Evolutionary conservation across 2,888 invertebrate genomes (phyloP), one percentile per base, ranked within the genome.

Genomic region (Epistrophe grossulariae): DNA sequence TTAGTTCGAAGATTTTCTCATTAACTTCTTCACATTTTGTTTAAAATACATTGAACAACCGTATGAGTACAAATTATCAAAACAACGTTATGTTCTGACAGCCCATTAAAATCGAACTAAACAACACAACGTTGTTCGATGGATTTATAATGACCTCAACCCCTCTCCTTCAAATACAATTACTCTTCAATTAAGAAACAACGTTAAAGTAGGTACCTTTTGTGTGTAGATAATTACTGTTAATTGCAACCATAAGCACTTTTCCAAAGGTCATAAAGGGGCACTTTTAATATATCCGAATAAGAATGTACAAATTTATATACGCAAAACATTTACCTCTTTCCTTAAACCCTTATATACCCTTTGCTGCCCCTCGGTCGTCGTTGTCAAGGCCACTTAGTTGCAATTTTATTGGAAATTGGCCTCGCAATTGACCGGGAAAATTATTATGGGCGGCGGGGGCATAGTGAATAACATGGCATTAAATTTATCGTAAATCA

Each of bases 401-500:
- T 45, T 81, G 80, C 73, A 78, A 64, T 81, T 78, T 79, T 70
- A 70, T 78, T 74, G 50, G 35, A 50, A 50, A 68, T 50, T 50
- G 48, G 59, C 78, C 70, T 57, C 57, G 59, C 57, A 48, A 81
- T 78, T 81, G 81, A 50, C 78, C 78, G 81, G 70, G 43, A 70
- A 45, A 73, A 55, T 71, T 70, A 71, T 81, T 76, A 78, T 77
- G 81, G 78, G 62, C 55, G 73, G 73, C 31, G 52, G 48, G 11
- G 19, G 48, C 3, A 59, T 19, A 24, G 52, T 48, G n/a, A 50
- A 74, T 78, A 45, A 78, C 70, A 78, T 45, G 73, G 43, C 50
- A 73, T 78, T 78, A 74, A 68, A 68, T 73, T 45, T 48, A 73
- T 80, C 80, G 77, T 81, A 74, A 81, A 85, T 81, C 78, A 85